These are phyloP conservation scores for Sarcophilus harrisii DNA, from an alignment of 2,797 vertebrate genomes.

Conservation along the genomic window DNA sequence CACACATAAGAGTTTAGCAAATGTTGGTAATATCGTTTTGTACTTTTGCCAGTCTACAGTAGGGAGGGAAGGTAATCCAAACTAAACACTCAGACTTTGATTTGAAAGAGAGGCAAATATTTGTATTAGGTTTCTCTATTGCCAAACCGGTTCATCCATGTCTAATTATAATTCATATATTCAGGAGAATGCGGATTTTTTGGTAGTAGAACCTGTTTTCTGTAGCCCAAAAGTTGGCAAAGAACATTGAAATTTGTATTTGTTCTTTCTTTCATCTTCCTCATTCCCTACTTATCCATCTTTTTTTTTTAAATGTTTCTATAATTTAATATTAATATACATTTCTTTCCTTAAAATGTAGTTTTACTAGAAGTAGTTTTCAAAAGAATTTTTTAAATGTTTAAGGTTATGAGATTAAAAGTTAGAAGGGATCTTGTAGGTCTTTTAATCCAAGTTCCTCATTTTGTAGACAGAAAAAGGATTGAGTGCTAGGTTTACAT, in stretches of 20 bases:
- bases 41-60: neutral
- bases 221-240: slow-evolving; percentile 11
- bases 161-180: slow-evolving; percentile 45
- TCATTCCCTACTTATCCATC: neutral
- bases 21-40: neutral
- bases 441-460: neutral
- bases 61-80: slow-evolving; percentile 6
- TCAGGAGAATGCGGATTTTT: slow-evolving; percentile 47
- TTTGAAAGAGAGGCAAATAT: slow-evolving; percentile 48
- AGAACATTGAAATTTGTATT: slow-evolving; percentile 25
- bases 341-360: slow-evolving; percentile 2
- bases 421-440: neutral
- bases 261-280: slow-evolving; percentile 25
- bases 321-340: neutral
- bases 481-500: neutral
- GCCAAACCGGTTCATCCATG: slow-evolving; percentile 46
- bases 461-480: neutral
- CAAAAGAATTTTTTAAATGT: neutral
- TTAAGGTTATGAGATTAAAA: neutral
- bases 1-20: neutral
- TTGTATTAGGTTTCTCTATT: slow-evolving; percentile 35
- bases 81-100: slow-evolving; percentile 16
- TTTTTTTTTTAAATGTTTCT: neutral
- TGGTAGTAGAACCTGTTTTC: slow-evolving; percentile 43
- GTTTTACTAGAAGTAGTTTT: slow-evolving; percentile 29